A percentile compares a stretch with the other conserved stretches of the same genome.
phyloP scores from a whole-genome alignment of 2,797 vertebrate species.

The Gymnoscopelus braueri region DNA sequence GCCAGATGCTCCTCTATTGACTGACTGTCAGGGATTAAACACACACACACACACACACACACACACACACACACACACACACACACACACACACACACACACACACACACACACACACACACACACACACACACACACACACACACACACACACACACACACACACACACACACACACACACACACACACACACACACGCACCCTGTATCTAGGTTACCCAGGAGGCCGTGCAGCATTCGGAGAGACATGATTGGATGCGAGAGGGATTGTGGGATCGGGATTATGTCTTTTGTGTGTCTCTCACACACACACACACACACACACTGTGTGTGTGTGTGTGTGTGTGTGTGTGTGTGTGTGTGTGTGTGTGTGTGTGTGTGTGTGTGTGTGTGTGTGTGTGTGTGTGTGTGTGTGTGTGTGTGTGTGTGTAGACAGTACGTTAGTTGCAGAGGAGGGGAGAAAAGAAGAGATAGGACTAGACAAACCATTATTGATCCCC shows the following conservation, averaged over 20 bases:
- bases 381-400: not conserved
- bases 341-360: constrained; percentile 26
- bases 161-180: constrained; percentile 24
- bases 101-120: constrained; percentile 22
- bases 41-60: constrained; percentile 29
- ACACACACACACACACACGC: constrained; percentile 19
- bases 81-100: constrained; percentile 20
- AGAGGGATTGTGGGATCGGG: constrained; percentile 64
- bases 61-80: constrained; percentile 19
- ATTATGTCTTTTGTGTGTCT: constrained; percentile 48
- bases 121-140: constrained; percentile 28
- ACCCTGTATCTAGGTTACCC: constrained; percentile 61
- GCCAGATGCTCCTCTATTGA: constrained; percentile 62
- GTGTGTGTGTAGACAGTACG: not conserved
- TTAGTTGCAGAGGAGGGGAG: not conserved
- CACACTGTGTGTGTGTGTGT: constrained; percentile 26
- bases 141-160: constrained; percentile 23
- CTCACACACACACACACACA: no score
- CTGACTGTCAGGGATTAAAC: constrained; percentile 46
- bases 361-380: not conserved
- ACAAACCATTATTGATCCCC: no score
- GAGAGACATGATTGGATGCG: constrained; percentile 63
- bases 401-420: not conserved
- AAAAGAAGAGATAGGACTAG: no score
- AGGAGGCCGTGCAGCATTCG: constrained; percentile 58